Evolutionary conservation across 2,113 vertebrate species (phyloP), one percentile per base, ranked within the genome.

Genomic region (Ochotona princeps): DNA sequence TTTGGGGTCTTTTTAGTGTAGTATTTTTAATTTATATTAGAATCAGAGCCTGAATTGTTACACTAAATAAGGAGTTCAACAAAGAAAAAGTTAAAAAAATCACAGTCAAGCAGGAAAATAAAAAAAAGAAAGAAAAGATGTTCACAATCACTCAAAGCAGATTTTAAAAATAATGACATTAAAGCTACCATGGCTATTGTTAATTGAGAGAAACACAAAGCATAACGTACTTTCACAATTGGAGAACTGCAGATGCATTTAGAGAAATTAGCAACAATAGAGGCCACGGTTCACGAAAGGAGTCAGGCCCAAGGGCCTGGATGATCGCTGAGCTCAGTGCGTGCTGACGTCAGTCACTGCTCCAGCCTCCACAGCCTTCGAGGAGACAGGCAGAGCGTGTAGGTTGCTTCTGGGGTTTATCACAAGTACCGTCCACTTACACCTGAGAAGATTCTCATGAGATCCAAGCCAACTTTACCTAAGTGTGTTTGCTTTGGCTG

Each of bases 211-310:
- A 87, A 87, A 65, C 47, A 66, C 51, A 57, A 21, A 44, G 26
- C 80, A 73, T 61, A 9, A 26, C 75, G 17, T 63, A 6, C 15
- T 44, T 81, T 81, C 51, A 35, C 5, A 60, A 67, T 2, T 65
- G 65, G 47, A 9, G 28, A 35, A 44, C 78, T 35, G 67, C 18
- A 72, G 61, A 73, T 57, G 12, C 38, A 67, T 25, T 47, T 35
- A 63, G 66, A 51, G 8, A 80, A 47, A 81, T 89, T 32, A 47
- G 44, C 49, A 65, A 44, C 3, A 47, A 83, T 1, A 49, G 38
- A 92, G 67, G 17, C 21, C 51, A 85, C 65, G 7, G 82, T 74
- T 90, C 70, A 54, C 79, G 65, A 92, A 69, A 90, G 78, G 35
- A 20, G n/a, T 32, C 79, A 67, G 8, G 73, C 88, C 90, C 65